A percentile compares a stretch with the other conserved stretches of the same genome.
Evolutionary conservation across 2,888 invertebrate species (phyloP).

Genomic region (Pemphredon lugubris): DNA sequence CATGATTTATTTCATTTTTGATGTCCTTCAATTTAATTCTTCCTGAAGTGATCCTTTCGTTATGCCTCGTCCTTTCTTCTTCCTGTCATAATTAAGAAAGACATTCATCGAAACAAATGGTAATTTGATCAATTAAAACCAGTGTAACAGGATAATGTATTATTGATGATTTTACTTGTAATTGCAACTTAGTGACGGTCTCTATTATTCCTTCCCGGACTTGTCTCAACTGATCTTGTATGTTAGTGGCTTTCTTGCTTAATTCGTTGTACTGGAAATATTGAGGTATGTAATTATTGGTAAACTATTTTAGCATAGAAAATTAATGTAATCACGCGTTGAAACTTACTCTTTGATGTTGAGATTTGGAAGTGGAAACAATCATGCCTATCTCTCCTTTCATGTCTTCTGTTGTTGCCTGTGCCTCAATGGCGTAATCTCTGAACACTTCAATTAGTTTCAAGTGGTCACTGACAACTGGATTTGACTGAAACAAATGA

Average conservation of each 20-base stretch:
- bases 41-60: constrained; percentile 68
- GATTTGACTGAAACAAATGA: constrained; percentile 28
- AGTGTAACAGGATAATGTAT: not conserved
- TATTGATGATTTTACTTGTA: constrained; percentile 65
- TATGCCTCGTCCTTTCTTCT: constrained; percentile 69
- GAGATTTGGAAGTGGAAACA: constrained; percentile 68
- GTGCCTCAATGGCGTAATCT: constrained; percentile 77
- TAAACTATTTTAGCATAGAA: not conserved
- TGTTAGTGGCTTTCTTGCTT: constrained; percentile 64
- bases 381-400: constrained; percentile 73
- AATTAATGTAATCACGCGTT: constrained; percentile 8
- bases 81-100: constrained; percentile 59
- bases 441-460: constrained; percentile 76
- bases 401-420: constrained; percentile 76
- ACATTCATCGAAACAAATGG: constrained; percentile 1
- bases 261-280: constrained; percentile 71
- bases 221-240: constrained; percentile 68
- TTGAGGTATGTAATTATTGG: constrained; percentile 2
- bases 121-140: not conserved
- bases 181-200: constrained; percentile 67
- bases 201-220: constrained; percentile 69
- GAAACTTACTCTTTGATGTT: constrained; percentile 71
- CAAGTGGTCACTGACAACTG: constrained; percentile 65
- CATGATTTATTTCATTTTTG: constrained; percentile 75
- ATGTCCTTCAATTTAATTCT: constrained; percentile 73